Percentiles rank a stretch among this genome's conserved stretches.
Evolutionary conservation across 2,888 invertebrate species (phyloP).

Genomic region (Serrognathus titanus): DNA sequence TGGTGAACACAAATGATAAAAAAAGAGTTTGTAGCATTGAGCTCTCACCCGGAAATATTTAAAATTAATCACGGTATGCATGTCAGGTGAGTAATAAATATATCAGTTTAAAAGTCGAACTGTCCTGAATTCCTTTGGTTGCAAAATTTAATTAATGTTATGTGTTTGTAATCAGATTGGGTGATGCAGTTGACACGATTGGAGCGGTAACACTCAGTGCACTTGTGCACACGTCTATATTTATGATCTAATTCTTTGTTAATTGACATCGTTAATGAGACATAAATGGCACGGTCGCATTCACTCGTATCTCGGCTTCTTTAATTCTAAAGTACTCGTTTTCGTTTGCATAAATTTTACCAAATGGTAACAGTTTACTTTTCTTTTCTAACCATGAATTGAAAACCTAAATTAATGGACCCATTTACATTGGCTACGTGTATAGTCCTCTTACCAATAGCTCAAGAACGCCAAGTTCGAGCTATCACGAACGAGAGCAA

Average conservation of each 20-base stretch:
- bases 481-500: constrained; percentile 7
- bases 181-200: constrained; percentile 11
- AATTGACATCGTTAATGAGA: constrained; percentile 5
- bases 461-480: not conserved
- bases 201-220: constrained; percentile 4
- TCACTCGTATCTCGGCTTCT: too few relatives aligned
- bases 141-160: constrained; percentile 9
- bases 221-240: constrained; percentile 5
- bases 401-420: too few relatives aligned
- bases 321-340: too few relatives aligned
- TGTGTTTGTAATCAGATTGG: constrained; percentile 4
- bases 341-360: too few relatives aligned
- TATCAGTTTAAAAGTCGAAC: not conserved
- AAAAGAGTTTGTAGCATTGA: too few relatives aligned
- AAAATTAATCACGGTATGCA: too few relatives aligned
- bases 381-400: too few relatives aligned
- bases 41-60: too few relatives aligned
- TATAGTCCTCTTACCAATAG: not conserved
- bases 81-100: not conserved
- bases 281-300: not conserved
- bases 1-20: too few relatives aligned
- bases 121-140: constrained; percentile 4
- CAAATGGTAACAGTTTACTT: too few relatives aligned
- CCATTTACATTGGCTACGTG: not conserved
- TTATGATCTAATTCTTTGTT: constrained; percentile 5